Evolutionary conservation across 2,113 vertebrate species (phyloP).

Genomic region (Aplodontia rufa): DNA sequence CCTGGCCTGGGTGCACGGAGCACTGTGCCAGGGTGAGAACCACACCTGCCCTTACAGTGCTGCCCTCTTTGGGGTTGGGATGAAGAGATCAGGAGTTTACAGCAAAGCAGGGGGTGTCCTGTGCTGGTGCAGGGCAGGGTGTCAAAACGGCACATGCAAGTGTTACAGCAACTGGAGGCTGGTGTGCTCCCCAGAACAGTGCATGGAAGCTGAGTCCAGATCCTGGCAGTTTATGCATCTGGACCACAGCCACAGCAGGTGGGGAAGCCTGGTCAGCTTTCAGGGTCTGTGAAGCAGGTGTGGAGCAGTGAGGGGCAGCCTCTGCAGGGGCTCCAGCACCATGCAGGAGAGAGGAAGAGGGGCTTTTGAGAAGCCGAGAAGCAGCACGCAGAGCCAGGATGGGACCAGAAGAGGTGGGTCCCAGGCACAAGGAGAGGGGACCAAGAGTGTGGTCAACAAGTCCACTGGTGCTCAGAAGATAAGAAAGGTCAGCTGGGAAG

Average conservation of each 20-base stretch:
- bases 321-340: neutral
- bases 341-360: neutral
- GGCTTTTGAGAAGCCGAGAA: neutral
- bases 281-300: accelerated
- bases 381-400: neutral
- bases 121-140: accelerated
- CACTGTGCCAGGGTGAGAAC: neutral
- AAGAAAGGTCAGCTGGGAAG: neutral
- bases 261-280: accelerated
- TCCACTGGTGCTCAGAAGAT: neutral
- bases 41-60: too few relatives aligned
- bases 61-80: accelerated
- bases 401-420: neutral
- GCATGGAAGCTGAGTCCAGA: neutral
- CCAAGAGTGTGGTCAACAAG: neutral
- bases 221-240: accelerated
- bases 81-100: neutral
- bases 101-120: neutral
- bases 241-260: accelerated
- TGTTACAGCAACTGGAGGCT: accelerated
- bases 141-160: neutral
- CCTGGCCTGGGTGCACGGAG: too few relatives aligned
- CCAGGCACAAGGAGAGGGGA: neutral
- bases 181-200: neutral
- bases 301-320: accelerated